A percentile compares a stretch with the other conserved stretches of the same genome.
Conservation (phyloP, 2,113 vertebrate genomes). For the Muntiacus muntjak region DNA sequence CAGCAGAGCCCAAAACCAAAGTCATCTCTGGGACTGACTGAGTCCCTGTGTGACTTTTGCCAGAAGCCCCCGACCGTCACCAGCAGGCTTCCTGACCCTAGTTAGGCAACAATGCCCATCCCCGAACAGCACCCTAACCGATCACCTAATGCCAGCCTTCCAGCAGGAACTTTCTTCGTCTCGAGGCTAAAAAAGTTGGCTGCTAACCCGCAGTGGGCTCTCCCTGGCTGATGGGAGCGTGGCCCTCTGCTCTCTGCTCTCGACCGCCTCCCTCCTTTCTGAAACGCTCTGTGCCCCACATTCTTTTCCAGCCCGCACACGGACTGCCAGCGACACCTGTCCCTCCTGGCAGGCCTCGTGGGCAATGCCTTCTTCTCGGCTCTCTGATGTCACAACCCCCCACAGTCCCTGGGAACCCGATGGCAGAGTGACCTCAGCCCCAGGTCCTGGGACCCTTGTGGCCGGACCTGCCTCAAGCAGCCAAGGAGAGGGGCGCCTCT, state of each 20-base stretch:
- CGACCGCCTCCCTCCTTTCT: background rate
- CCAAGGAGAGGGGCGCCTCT: fast-evolving
- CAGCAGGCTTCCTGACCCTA: background rate
- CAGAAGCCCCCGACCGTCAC: fast-evolving
- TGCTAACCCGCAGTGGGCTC: fast-evolving
- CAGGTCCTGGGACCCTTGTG: fast-evolving
- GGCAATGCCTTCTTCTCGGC: fast-evolving
- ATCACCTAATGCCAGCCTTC: background rate
- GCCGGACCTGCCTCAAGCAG: background rate
- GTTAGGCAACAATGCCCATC: background rate
- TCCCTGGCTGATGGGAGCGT: fast-evolving
- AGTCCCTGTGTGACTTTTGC: background rate
- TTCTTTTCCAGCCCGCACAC: background rate
- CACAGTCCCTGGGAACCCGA: fast-evolving
- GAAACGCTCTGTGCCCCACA: background rate
- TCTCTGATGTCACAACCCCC: background rate
- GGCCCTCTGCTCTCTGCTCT: background rate
- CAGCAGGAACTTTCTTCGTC: background rate
- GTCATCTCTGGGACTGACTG: background rate
- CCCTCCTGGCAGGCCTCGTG: fast-evolving
- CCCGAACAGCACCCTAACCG: background rate
- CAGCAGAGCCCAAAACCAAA: background rate
- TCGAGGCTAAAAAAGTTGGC: background rate
- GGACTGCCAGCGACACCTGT: fast-evolving
- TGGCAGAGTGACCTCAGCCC: fast-evolving